These are phyloP conservation scores for Ianthella basta DNA, from an alignment of 37 sponge, comb jelly and placozoan species.

Conservation along the genomic window DNA sequence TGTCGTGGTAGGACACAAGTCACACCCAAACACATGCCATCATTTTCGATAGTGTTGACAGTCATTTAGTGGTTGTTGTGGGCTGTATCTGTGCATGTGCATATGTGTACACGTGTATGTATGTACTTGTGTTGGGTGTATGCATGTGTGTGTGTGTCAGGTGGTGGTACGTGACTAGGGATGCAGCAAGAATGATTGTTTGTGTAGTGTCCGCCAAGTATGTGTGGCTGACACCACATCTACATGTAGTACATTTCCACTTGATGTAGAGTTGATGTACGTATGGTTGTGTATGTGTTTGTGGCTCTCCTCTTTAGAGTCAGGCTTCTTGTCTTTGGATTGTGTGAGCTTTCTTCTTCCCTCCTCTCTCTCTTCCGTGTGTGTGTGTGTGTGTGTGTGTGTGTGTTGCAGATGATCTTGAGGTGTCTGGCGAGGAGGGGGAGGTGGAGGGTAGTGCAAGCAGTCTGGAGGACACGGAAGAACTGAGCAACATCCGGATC, in stretches of 20 bases:
- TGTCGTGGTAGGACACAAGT: too few species aligned
- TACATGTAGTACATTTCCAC: not conserved
- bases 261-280: not conserved
- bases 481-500: slow-evolving; percentile 57
- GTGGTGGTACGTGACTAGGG: not conserved
- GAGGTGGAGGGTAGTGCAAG: slow-evolving; percentile 8
- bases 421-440: not conserved
- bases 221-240: slow-evolving; percentile 9
- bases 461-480: slow-evolving; percentile 49
- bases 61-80: too few species aligned
- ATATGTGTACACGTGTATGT: not conserved
- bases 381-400: slow-evolving; percentile 11
- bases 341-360: too few species aligned
- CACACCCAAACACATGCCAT: too few species aligned
- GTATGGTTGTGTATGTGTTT: slow-evolving; percentile 19
- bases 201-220: too few species aligned
- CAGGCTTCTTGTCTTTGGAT: not conserved
- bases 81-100: too few species aligned
- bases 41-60: too few species aligned
- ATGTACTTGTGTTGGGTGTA: slow-evolving; percentile 22
- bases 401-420: slow-evolving; percentile 18
- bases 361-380: too few species aligned
- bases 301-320: not conserved
- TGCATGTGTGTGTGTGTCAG: slow-evolving; percentile 1
- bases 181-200: too few species aligned